Percentiles rank a stretch among this genome's conserved stretches.
Evolutionary conservation across 1,140 invertebrate species (phyloP).

Genomic region (Acarapis woodi): DNA sequence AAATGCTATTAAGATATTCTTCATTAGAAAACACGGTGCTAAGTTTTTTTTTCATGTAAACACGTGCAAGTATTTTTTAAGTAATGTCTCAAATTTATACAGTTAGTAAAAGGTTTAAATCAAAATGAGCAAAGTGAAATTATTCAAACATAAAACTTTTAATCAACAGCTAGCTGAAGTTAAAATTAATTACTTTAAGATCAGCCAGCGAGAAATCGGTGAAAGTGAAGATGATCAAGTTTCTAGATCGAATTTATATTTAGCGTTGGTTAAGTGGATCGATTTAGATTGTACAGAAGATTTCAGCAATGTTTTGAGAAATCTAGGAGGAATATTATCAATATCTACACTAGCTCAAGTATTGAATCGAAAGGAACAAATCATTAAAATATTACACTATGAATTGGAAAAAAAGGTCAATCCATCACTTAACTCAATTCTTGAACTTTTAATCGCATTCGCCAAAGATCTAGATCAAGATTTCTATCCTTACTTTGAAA

Average conservation of each 20-base stretch:
- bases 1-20: too few relatives aligned
- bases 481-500: conserved; percentile 48
- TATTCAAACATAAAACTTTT: conserved; percentile 51
- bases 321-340: conserved; percentile 24
- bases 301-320: conserved; percentile 33
- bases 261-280: conserved; percentile 56
- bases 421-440: conserved; percentile 38
- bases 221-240: conserved; percentile 26
- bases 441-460: conserved; percentile 54
- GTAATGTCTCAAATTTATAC: too few relatives aligned
- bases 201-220: conserved; percentile 42
- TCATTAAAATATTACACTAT: conserved; percentile 35
- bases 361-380: conserved; percentile 35
- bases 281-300: conserved; percentile 50
- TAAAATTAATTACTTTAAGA: conserved; percentile 45
- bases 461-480: conserved; percentile 54
- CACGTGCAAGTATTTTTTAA: too few relatives aligned
- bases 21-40: too few relatives aligned
- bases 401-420: conserved; percentile 35
- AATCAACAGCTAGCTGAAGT: conserved; percentile 47
- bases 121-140: too few relatives aligned
- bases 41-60: too few relatives aligned
- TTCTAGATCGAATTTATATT: conserved; percentile 37
- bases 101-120: too few relatives aligned
- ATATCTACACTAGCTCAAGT: conserved; percentile 47